Conservation (phyloP, 2,888 invertebrate species). For the Parasteatoda lunata region DNA sequence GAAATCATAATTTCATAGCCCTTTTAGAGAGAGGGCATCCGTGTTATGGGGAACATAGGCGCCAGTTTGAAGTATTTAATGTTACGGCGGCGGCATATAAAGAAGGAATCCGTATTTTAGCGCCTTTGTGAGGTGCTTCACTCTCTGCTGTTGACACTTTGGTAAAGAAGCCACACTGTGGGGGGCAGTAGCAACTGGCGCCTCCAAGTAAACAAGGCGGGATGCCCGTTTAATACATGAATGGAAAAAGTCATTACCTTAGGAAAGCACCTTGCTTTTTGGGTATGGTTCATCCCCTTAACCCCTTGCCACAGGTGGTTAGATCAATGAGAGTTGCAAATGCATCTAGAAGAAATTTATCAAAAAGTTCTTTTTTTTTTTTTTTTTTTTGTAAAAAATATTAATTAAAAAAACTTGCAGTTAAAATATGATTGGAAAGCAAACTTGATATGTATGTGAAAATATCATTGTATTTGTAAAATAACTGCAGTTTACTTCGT, state of each 20-base stretch:
- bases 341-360: too few species aligned
- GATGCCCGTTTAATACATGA: background rate
- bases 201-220: background rate
- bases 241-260: background rate
- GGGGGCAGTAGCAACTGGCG: background rate
- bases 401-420: too few species aligned
- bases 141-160: background rate
- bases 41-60: background rate
- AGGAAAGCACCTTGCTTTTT: background rate
- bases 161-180: background rate
- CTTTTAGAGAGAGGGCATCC: background rate
- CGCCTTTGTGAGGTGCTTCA: background rate
- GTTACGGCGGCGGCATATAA: background rate
- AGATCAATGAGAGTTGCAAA: too few species aligned
- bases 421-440: too few species aligned
- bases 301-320: too few species aligned
- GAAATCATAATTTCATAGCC: too few species aligned
- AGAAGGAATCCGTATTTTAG: conserved; percentile 1
- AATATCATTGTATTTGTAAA: too few species aligned
- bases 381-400: too few species aligned
- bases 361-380: too few species aligned
- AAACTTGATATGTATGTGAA: too few species aligned
- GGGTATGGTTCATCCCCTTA: too few species aligned
- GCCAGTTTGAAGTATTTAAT: background rate
- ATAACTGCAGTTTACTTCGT: too few species aligned